Evolutionary conservation across 2,113 vertebrate genomes (phyloP), one percentile per base, ranked within the genome.

Genomic region (Spilogale gracilis): DNA sequence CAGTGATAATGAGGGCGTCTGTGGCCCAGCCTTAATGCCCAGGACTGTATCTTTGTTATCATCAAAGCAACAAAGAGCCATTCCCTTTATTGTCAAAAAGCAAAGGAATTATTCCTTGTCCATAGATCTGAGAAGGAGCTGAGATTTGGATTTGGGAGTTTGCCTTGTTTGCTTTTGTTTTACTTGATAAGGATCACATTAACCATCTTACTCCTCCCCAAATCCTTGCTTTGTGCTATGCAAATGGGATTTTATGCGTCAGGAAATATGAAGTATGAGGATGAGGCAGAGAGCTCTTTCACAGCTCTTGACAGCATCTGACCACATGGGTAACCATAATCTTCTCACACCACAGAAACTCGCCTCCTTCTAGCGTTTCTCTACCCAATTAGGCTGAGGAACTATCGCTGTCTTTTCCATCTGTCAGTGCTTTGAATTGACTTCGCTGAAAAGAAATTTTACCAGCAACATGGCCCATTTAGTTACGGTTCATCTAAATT

Each of bases 271-370:
- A 94, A 71, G 86, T 67, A 12, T 71, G 71, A 32, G 50, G 38
- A 43, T 23, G 50, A n/a, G 81, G 54, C 45, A 96, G 56, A 91
- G 80, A 85, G 54, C 92, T 94, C 79, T 73, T 80, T 73, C 45
- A 90, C 61, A n/a, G 61, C 45, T 79, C 80, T 63, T 85, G 80
- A 96, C 45, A 85, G 80, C 63, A 71, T 89, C 61, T 94, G 71
- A 69, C 73, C 71, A 94, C 71, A 48, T 54, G 45, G 48, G 56
- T 21, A 63, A 38, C 52, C 61, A 60, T 61, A 86, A 0, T 80
- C 63, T 92, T 73, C 54, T 80, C 54, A 85, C 4, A 45, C 43
- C 61, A 45, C 3, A 60, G 80, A 96, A 80, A 96, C 63, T 85
- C 61, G 30, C 45, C 61, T 69, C 18, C 18, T 61, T 71, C 27